Conservation (phyloP, 2,888 invertebrate genomes). For the Mactromeris polynyma region DNA sequence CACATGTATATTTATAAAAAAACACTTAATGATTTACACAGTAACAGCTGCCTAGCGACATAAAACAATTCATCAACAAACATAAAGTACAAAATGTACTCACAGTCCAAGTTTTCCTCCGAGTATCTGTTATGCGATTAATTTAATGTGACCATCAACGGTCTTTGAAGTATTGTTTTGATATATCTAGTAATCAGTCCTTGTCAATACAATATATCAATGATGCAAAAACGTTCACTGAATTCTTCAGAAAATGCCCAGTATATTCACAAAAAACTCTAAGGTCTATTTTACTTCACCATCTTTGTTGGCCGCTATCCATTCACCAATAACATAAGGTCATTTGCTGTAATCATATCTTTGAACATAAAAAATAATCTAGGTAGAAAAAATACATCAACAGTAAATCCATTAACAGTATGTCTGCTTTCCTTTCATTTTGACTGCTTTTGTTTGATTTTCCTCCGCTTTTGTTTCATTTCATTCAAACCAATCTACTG, state of each 20-base stretch:
- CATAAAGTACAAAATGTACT: background rate
- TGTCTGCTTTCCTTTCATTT: constrained; percentile 4
- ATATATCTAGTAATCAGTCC: no score
- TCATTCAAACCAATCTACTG: background rate
- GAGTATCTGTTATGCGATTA: no score
- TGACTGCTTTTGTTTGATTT: background rate
- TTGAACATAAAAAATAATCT: background rate
- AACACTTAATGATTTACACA: background rate
- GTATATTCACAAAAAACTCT: no score
- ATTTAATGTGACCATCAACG: no score
- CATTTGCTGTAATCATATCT: background rate
- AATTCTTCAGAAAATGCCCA: no score
- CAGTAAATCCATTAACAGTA: background rate
- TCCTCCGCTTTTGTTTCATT: background rate
- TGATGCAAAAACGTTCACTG: no score
- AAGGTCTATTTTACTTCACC: no score
- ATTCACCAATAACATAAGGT: background rate
- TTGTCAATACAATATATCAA: no score
- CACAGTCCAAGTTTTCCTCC: no score
- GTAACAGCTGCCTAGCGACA: background rate
- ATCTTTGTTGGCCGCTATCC: background rate
- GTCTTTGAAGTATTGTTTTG: no score
- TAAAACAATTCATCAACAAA: background rate
- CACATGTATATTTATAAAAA: background rate
- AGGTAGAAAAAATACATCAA: background rate